Evolutionary conservation across 2,888 invertebrate genomes (phyloP).

Genomic region (Acronicta aceris): DNA sequence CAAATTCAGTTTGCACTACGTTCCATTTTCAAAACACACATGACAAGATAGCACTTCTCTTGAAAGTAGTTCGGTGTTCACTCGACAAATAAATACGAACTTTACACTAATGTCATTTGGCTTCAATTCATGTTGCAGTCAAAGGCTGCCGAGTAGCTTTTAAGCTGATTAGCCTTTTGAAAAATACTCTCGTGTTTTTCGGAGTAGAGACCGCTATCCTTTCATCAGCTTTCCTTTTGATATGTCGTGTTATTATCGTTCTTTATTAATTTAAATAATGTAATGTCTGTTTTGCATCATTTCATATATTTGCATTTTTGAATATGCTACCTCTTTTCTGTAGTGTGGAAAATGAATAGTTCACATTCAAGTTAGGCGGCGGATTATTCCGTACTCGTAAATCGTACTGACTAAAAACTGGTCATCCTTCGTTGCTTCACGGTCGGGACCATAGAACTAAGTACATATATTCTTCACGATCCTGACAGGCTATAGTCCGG

Average conservation of each 20-base stretch:
- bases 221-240: constrained; percentile 27
- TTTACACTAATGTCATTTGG: constrained; percentile 62
- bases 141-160: constrained; percentile 61
- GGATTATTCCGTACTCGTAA: too few species aligned
- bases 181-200: constrained; percentile 35
- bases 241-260: constrained; percentile 1
- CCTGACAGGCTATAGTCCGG: too few species aligned
- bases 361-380: too few species aligned
- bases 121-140: constrained; percentile 58
- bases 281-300: too few species aligned
- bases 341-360: too few species aligned
- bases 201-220: constrained; percentile 29
- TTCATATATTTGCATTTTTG: too few species aligned
- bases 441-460: too few species aligned
- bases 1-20: constrained; percentile 14
- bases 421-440: too few species aligned
- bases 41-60: constrained; percentile 26
- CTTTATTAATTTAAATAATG: background rate
- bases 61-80: constrained; percentile 9
- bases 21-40: constrained; percentile 38
- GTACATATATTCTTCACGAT: too few species aligned
- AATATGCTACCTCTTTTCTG: too few species aligned
- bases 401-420: too few species aligned
- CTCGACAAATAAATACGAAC: constrained; percentile 38
- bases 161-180: constrained; percentile 73